A percentile compares a stretch with the other conserved stretches of the same genome.
phyloP scores from a whole-genome alignment of 2,888 invertebrate genomes.

The Lasioglossum calceatum region DNA sequence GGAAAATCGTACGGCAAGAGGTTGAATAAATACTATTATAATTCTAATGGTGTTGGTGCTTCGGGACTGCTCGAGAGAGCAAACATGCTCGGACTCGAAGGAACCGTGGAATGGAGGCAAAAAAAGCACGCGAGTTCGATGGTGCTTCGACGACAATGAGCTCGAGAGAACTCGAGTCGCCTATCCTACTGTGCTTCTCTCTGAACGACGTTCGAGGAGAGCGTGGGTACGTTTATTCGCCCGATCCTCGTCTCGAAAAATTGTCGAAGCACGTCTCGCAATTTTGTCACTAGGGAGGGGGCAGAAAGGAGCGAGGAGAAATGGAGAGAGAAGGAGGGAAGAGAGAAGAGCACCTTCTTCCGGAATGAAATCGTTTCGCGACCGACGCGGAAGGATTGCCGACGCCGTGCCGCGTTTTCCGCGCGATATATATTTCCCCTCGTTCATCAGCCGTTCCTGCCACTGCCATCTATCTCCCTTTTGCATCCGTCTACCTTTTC shows the following conservation, averaged over 20 bases:
- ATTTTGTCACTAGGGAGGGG: conserved; percentile 66
- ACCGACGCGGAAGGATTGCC: conserved; percentile 66
- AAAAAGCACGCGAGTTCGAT: conserved; percentile 5
- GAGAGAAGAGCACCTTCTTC: conserved; percentile 43
- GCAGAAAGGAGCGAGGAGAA: background rate
- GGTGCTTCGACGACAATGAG: conserved; percentile 21
- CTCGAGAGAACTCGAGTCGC: conserved; percentile 12
- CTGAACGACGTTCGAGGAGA: conserved; percentile 8
- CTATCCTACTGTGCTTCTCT: background rate
- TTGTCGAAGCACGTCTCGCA: conserved; percentile 66
- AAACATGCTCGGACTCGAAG: background rate
- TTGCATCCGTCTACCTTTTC: conserved; percentile 47
- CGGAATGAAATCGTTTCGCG: conserved; percentile 62
- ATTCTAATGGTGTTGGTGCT: background rate
- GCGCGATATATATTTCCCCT: conserved; percentile 55
- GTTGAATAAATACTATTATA: background rate
- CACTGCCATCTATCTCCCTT: conserved; percentile 46
- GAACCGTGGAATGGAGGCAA: background rate
- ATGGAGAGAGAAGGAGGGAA: background rate
- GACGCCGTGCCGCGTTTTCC: conserved; percentile 32
- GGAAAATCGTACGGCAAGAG: background rate
- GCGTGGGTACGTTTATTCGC: conserved; percentile 24
- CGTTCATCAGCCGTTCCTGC: conserved; percentile 52
- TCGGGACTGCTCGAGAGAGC: background rate
- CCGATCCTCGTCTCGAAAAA: conserved; percentile 26